These are phyloP conservation scores for Microcaecilia unicolor DNA, from an alignment of 2,797 vertebrate genomes.

Conservation along the genomic window DNA sequence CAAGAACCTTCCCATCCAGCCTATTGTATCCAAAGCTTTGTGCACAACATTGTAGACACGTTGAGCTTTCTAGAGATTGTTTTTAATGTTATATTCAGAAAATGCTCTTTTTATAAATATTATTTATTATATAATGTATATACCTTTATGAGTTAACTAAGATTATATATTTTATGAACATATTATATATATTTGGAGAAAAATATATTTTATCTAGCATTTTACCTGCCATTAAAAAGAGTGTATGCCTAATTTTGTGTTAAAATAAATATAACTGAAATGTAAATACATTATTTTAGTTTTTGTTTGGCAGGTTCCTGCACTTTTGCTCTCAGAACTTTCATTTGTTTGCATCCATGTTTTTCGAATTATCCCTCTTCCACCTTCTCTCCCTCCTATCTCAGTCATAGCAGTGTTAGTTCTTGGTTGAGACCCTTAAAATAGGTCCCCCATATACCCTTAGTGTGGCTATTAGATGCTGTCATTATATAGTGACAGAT, in stretches of 20 bases:
- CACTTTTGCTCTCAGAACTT: too few relatives aligned
- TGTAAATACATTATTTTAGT: too few relatives aligned
- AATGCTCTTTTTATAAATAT: constrained; percentile 99
- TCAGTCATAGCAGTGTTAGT: too few relatives aligned
- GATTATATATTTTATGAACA: constrained; percentile 99
- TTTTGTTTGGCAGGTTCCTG: too few relatives aligned
- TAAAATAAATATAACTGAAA: constrained; percentile 27
- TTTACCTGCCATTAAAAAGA: constrained; percentile 51
- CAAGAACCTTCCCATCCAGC: constrained; percentile 44
- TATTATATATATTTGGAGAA: constrained; percentile 99
- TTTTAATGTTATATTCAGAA: constrained; percentile 97
- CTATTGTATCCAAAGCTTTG: constrained; percentile 96
- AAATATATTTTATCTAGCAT: constrained; percentile 59
- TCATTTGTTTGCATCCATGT: too few relatives aligned
- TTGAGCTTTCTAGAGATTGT: constrained; percentile 47
- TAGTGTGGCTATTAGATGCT: too few relatives aligned
- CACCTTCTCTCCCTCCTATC: too few relatives aligned
- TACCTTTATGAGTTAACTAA: constrained; percentile 97
- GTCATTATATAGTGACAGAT: too few relatives aligned
- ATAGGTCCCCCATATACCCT: too few relatives aligned
- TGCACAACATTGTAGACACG: constrained; percentile 88
- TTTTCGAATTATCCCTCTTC: too few relatives aligned
- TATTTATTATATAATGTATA: constrained; percentile 99
- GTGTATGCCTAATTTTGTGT: too few relatives aligned
- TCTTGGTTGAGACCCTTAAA: too few relatives aligned